A percentile compares a stretch with the other conserved stretches of the same genome.
phyloP scores from a whole-genome alignment of 2,113 vertebrate species.

The Gadus macrocephalus region DNA sequence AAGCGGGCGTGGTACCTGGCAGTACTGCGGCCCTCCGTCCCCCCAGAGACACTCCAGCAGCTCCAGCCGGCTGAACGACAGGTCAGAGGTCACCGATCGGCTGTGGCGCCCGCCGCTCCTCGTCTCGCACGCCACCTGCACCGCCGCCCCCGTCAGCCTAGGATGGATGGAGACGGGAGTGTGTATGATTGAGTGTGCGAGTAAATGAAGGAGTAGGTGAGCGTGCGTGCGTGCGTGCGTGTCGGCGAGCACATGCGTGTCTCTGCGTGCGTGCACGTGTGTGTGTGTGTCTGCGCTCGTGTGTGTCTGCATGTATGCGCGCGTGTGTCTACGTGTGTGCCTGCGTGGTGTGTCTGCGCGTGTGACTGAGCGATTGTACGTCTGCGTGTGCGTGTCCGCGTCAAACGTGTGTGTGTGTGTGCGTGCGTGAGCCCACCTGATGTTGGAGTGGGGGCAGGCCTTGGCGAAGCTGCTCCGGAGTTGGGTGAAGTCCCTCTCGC shows the following conservation, averaged over 20 bases:
- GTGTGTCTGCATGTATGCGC: neutral
- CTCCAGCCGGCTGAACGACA: conserved; percentile 83
- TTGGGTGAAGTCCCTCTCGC: conserved; percentile 79
- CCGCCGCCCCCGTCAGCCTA: conserved; percentile 79
- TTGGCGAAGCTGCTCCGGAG: conserved; percentile 75
- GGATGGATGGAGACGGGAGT: neutral
- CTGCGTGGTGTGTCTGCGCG: no score
- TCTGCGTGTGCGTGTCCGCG: no score
- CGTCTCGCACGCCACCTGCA: conserved; percentile 82
- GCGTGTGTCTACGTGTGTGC: neutral
- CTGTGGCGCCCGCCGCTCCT: conserved; percentile 58
- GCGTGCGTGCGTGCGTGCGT: no score
- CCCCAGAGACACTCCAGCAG: conserved; percentile 85
- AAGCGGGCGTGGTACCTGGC: conserved; percentile 68
- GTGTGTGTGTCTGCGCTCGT: neutral
- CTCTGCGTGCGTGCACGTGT: no score
- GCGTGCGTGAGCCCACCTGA: conserved; percentile 62
- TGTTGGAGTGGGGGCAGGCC: conserved; percentile 81
- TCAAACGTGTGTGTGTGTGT: neutral
- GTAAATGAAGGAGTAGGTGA: no score
- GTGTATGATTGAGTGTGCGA: no score
- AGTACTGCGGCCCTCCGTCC: conserved; percentile 68
- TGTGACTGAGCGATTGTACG: no score
- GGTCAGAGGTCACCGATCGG: conserved; percentile 70
- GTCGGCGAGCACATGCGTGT: neutral